Base-by-base conservation (phyloP, 2,797 vertebrate genomes). In the Leucoraja ocellata region DNA sequence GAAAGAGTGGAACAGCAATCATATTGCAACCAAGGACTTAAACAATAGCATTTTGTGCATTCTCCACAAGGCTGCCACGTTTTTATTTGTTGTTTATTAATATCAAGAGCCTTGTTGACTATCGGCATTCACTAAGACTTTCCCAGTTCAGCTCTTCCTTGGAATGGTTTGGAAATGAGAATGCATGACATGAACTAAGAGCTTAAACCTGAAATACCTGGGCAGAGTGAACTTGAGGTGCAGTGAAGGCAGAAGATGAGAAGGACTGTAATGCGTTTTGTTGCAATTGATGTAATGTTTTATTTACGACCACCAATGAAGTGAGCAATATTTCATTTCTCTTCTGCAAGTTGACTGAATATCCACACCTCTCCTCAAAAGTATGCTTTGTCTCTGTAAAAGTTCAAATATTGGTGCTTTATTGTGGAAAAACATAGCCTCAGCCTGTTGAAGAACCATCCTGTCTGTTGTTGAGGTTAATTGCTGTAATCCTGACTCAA, bases 351-450 rank as follows among this genome's bases (percentile, higher is more conserved):
- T 65, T 88, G 84, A 36, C 84, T 88, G 84, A 32, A 25, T 88
- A 10, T 88, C 63, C 84, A 88, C 16, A 18, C 7, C 61, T 9
- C 84, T 32, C n/a, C 6, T 36, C 10, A 86, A 63, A 88, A 36
- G 36, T 68, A 88, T 68, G 63, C 84, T 21, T 88, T 68, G 63
- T 88, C 61, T 88, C 84, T 68, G 63, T 88, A 68, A 88, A n/a
- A 88, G 61, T 88, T 88, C 39, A 68, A 88, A 88, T 68, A 68
- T 88, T 88, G 84, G 84, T 88, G 84, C 84, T 88, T 65, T 21
- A 88, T 88, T 88, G 84, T 68, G 61, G 68, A 88, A 32, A 32
- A 86, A n/a, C 36, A 68, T 65, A 36, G 14, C n/a, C 84, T 88
- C 16, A 36, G 84, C 32, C 63, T 65, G 16, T 36, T 61, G 61